These are phyloP conservation scores for Orthochromis malagaraziensis DNA, from an alignment of 2,113 vertebrate species.

Conservation along the genomic window DNA sequence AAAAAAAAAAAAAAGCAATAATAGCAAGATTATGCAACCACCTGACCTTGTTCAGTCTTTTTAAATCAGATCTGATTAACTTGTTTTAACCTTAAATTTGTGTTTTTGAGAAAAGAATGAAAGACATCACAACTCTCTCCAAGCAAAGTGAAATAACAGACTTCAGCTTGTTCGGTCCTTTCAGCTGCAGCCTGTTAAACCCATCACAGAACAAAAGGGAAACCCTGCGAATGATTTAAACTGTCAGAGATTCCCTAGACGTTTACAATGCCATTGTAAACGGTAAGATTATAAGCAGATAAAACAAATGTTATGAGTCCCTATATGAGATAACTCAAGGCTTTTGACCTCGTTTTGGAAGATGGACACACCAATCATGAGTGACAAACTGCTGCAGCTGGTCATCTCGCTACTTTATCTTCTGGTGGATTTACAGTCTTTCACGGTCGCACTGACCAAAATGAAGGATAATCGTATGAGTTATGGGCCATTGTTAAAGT, in stretches of 20 bases:
- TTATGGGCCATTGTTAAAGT: not conserved
- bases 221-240: not conserved
- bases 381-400: conserved; percentile 37
- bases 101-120: not conserved
- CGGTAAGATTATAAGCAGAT: not conserved
- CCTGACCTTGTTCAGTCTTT: not conserved
- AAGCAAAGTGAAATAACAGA: conserved; percentile 32
- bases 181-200: conserved; percentile 32
- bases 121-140: not conserved
- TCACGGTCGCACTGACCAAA: not conserved
- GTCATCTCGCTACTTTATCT: not conserved
- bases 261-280: conserved; percentile 16
- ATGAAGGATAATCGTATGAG: not conserved
- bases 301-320: not conserved
- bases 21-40: not conserved
- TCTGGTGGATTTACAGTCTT: not conserved
- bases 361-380: not conserved
- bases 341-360: conserved; percentile 5
- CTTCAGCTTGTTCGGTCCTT: conserved; percentile 6
- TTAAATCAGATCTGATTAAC: not conserved
- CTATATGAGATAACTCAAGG: not conserved
- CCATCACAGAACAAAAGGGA: conserved; percentile 16
- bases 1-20: not conserved
- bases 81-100: not conserved
- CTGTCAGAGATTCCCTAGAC: not conserved